phyloP scores from a whole-genome alignment of 1,140 invertebrate species.

The Aphelinus atriplicis region DNA sequence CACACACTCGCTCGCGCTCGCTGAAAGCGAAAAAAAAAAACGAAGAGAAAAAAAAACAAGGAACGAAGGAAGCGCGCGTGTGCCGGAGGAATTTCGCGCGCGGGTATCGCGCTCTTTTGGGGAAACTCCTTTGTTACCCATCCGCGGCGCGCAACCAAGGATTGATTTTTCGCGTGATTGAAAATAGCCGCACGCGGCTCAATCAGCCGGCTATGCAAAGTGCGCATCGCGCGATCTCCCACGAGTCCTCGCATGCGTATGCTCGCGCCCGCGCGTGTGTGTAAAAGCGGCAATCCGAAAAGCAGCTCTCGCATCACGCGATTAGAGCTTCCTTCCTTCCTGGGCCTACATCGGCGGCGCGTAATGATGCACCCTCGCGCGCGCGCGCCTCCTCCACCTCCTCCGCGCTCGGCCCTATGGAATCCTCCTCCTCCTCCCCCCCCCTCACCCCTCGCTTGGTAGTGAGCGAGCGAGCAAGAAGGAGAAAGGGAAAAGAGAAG shows the following conservation, averaged over 20 bases:
- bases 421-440: constrained; percentile 1
- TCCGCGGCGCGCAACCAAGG: too few relatives aligned
- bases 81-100: too few relatives aligned
- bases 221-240: too few relatives aligned
- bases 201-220: too few relatives aligned
- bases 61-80: neutral
- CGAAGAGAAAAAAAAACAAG: neutral
- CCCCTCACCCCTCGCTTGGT: neutral
- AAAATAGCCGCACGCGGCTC: too few relatives aligned
- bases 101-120: too few relatives aligned
- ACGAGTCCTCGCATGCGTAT: too few relatives aligned
- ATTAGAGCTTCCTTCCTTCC: constrained; percentile 29
- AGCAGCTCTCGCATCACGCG: neutral
- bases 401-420: constrained; percentile 9
- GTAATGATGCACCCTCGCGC: constrained; percentile 38
- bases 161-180: too few relatives aligned
- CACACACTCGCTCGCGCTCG: neutral
- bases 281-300: neutral
- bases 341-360: neutral
- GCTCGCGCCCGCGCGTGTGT: too few relatives aligned
- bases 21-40: neutral
- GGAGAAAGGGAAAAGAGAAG: constrained; percentile 17
- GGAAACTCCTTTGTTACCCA: too few relatives aligned
- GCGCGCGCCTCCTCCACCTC: constrained; percentile 19
- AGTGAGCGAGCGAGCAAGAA: neutral